Base-by-base conservation (phyloP, 2,797 vertebrate species). In the Melanotaenia pygmaea region DNA sequence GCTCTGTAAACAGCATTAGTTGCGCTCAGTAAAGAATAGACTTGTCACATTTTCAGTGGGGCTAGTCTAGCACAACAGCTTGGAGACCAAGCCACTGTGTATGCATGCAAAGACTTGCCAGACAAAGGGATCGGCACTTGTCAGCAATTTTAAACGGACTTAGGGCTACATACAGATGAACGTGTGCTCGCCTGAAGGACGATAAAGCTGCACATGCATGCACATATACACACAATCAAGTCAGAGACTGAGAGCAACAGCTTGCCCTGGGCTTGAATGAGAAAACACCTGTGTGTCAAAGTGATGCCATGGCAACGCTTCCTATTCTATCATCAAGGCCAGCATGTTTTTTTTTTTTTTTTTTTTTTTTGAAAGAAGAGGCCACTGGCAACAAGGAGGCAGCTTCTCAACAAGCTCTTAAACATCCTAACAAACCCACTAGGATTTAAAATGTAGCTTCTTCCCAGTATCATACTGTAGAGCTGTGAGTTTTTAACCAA, bases 1-100 rank as follows among this genome's bases (percentile, higher is more conserved):
- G 92, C 86, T 89, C 84, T 59, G 85, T 86, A 92, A 94, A 93
- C 88, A 91, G 91, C 89, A 91, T 93, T 93, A 92, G 92, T 87
- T 74, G 85, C 81, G 89, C 90, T 93, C 82, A 47, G 87, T 89
- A 90, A 88, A 91, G 89, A 93, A 92, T 88, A 90, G 90, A 92
- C 90, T 89, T 93, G 89, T 91, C 90, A 92, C 82, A 91, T 88
- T 92, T 88, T 91, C 91, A 89, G 77, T 69, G 81, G 77, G 82
- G 82, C 87, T 82, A 70, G 88, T 89, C 83, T 86, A 86, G 88
- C 88, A 83, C 89, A 91, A 88, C 90, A 90, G 89, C 90, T 92
- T 88, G 87, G 86, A 89, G 86, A 86, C 76, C 87, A 74, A 89
- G 88, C 86, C 72, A 63, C 79, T 89, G 85, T 86, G 87, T 72